Evolutionary conservation across 2,797 vertebrate genomes (phyloP).

Genomic region (Synaphobranchus kaupii): DNA sequence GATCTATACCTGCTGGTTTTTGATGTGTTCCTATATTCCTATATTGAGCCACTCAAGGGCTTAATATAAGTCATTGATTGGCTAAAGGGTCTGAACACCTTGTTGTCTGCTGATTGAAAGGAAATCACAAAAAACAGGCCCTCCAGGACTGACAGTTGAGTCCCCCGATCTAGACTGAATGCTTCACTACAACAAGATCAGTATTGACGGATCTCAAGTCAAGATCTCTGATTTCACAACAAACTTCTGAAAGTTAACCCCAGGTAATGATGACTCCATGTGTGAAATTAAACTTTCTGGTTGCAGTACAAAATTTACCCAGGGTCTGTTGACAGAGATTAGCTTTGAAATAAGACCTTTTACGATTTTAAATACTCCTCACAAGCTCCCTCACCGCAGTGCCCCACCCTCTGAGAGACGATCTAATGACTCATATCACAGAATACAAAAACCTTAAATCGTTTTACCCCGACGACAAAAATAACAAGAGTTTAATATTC

Average conservation of each 20-base stretch:
- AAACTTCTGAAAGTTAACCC: background rate
- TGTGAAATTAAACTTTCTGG: background rate
- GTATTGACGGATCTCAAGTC: background rate
- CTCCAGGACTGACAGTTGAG: background rate
- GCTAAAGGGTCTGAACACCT: background rate
- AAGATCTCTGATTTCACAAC: background rate
- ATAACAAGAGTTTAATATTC: constrained; percentile 29
- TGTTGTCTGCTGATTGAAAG: background rate
- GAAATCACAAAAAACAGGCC: background rate
- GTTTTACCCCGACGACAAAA: background rate
- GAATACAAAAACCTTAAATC: constrained; percentile 20
- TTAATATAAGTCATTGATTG: background rate
- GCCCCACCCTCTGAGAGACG: background rate
- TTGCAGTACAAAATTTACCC: background rate
- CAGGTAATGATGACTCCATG: background rate
- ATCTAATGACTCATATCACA: background rate
- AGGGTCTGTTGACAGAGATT: background rate
- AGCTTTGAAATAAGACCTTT: background rate
- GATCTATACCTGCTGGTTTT: no score
- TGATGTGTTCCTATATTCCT: no score
- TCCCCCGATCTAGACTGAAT: background rate
- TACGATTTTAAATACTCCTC: background rate
- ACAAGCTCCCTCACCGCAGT: background rate
- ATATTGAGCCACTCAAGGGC: background rate
- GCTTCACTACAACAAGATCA: background rate